Conservation (phyloP, 1,140 invertebrate genomes). For the Notospermus geniculatus region DNA sequence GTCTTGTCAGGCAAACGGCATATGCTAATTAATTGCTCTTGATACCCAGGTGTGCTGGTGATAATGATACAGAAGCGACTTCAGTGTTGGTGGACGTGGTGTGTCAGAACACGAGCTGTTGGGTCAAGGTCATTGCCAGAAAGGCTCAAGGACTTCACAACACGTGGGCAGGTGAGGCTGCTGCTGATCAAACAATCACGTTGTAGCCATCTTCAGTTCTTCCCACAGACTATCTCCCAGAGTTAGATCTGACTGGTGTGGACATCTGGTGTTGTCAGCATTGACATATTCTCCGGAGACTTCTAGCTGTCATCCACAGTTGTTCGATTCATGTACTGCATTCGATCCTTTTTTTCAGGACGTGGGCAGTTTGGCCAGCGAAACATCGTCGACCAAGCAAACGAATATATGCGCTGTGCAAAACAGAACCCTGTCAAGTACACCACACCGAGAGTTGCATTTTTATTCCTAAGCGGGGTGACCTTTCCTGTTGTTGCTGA, state of each 20-base stretch:
- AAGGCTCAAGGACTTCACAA: constrained; percentile 81
- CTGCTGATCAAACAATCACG: no score
- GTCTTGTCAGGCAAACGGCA: no score
- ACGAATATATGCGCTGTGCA: constrained; percentile 74
- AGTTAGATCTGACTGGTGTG: neutral
- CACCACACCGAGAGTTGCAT: constrained; percentile 68
- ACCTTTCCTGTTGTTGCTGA: constrained; percentile 32
- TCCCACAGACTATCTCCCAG: no score
- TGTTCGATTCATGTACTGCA: no score
- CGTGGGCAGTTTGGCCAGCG: constrained; percentile 82
- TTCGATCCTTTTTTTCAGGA: constrained; percentile 61
- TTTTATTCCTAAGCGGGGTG: constrained; percentile 44
- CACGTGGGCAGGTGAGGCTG: constrained; percentile 57
- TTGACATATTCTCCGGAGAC: no score
- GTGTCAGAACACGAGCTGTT: constrained; percentile 71
- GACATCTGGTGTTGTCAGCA: no score
- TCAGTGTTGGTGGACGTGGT: constrained; percentile 71
- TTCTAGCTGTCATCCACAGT: no score
- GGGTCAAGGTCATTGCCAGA: constrained; percentile 86
- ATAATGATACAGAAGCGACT: no score
- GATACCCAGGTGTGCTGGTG: no score
- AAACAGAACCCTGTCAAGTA: constrained; percentile 75
- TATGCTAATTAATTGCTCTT: no score
- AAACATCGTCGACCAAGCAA: constrained; percentile 78
- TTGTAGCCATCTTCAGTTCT: no score